A percentile compares a stretch with the other conserved stretches of the same genome.
These are phyloP conservation scores for Drosophila recens DNA, from an alignment of 2,888 invertebrate species.

Conservation along the genomic window DNA sequence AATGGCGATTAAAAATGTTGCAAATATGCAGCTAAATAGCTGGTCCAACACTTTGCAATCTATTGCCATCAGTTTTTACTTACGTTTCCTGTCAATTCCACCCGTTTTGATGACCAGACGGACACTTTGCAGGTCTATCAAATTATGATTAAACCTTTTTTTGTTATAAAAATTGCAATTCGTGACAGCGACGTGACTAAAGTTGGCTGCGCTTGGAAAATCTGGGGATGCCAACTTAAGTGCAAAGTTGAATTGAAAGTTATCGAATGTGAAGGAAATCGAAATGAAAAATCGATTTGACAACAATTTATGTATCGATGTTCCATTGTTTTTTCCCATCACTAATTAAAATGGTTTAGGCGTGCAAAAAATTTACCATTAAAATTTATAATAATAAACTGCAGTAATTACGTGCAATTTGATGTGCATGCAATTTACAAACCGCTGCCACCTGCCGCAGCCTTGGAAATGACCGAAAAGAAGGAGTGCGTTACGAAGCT, in stretches of 20 bases:
- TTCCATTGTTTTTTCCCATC: not conserved
- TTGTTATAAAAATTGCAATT: conserved; percentile 75
- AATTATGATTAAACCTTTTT: conserved; percentile 55
- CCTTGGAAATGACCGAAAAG: conserved; percentile 60
- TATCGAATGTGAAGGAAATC: conserved; percentile 19
- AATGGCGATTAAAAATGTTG: conserved; percentile 70
- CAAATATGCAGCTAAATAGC: conserved; percentile 25
- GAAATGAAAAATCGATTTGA: no score
- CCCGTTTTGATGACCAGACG: conserved; percentile 28
- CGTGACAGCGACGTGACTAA: conserved; percentile 73
- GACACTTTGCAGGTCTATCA: conserved; percentile 47
- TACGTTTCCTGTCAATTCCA: conserved; percentile 48
- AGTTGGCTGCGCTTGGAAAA: conserved; percentile 72
- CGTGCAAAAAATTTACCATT: no score
- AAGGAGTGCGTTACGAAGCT: conserved; percentile 35
- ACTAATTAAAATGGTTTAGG: conserved; percentile 46
- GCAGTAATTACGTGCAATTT: conserved; percentile 8
- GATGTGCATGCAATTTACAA: conserved; percentile 12
- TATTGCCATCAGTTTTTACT: conserved; percentile 30
- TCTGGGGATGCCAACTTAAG: conserved; percentile 34
- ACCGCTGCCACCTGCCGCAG: conserved; percentile 12
- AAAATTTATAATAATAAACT: conserved; percentile 5
- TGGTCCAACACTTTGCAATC: not conserved
- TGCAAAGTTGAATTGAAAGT: not conserved
- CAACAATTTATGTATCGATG: no score